Percentiles rank a stretch among this genome's conserved stretches.
Evolutionary conservation across 2,888 invertebrate genomes (phyloP).

Genomic region (Rhodophaea formosa): DNA sequence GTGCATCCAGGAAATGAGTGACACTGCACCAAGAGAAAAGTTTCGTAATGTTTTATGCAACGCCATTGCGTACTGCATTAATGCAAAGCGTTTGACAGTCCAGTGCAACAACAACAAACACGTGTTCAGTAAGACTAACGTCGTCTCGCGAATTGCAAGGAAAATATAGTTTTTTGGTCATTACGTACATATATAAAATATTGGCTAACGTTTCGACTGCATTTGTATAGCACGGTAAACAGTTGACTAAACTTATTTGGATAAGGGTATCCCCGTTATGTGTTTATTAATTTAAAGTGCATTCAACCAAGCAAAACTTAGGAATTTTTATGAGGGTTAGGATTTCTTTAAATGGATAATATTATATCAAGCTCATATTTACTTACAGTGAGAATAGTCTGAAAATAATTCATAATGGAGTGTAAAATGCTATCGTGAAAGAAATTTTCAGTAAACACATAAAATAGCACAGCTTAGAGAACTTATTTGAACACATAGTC

Average conservation of each 20-base stretch:
- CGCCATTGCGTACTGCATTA: conserved; percentile 45
- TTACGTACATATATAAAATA: conserved; percentile 29
- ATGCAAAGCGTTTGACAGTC: conserved; percentile 28
- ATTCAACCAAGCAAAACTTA: too few relatives aligned
- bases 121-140: conserved; percentile 12
- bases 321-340: too few relatives aligned
- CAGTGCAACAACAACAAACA: conserved; percentile 9
- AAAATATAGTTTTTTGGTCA: conserved; percentile 27
- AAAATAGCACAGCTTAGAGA: too few relatives aligned
- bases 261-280: not conserved
- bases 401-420: too few relatives aligned
- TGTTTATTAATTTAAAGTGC: not conserved
- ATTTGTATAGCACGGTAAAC: conserved; percentile 4
- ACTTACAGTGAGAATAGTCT: too few relatives aligned
- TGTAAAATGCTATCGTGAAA: too few relatives aligned
- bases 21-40: not conserved
- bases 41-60: not conserved
- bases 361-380: too few relatives aligned
- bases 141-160: conserved; percentile 32
- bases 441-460: too few relatives aligned
- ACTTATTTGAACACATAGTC: too few relatives aligned
- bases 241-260: not conserved
- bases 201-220: conserved; percentile 2
- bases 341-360: too few relatives aligned
- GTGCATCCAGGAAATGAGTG: too few relatives aligned